Conservation (phyloP, 2,888 invertebrate species). For the Tetrapedia diversipes region DNA sequence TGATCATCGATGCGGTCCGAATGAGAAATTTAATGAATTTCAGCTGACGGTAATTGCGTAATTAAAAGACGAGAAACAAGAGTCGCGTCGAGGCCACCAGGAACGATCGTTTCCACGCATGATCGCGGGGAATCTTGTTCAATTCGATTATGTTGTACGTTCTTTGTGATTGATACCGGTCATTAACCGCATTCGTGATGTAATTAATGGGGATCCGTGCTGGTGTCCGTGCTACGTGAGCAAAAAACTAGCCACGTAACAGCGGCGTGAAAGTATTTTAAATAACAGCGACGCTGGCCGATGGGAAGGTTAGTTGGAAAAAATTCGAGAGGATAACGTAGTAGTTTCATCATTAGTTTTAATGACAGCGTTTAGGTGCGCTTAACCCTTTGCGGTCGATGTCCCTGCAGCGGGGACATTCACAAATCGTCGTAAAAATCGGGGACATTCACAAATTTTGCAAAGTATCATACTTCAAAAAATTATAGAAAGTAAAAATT, state of each 20-base stretch:
- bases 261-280: slow-evolving; percentile 42
- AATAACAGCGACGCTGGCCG: slow-evolving; percentile 23
- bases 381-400: no score
- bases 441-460: no score
- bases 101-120: slow-evolving; percentile 61
- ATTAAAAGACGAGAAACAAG: slow-evolving; percentile 47
- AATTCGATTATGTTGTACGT: slow-evolving; percentile 51
- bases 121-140: slow-evolving; percentile 52
- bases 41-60: slow-evolving; percentile 35
- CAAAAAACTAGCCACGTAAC: slow-evolving; percentile 18
- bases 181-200: slow-evolving; percentile 51
- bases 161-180: slow-evolving; percentile 52
- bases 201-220: slow-evolving; percentile 45
- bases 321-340: no score
- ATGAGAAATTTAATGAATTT: slow-evolving; percentile 54
- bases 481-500: no score
- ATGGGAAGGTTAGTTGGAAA: neutral
- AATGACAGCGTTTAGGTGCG: no score
- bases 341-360: no score
- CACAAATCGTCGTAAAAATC: no score
- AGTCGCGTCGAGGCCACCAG: slow-evolving; percentile 54
- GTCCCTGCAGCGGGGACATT: no score
- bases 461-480: no score
- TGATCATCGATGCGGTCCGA: slow-evolving; percentile 28
- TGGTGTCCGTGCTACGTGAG: slow-evolving; percentile 27